Percentiles rank a stretch among this genome's conserved stretches.
Evolutionary conservation across 64 coral and sea anemone species (phyloP).

Genomic region (Trachythela sp.): DNA sequence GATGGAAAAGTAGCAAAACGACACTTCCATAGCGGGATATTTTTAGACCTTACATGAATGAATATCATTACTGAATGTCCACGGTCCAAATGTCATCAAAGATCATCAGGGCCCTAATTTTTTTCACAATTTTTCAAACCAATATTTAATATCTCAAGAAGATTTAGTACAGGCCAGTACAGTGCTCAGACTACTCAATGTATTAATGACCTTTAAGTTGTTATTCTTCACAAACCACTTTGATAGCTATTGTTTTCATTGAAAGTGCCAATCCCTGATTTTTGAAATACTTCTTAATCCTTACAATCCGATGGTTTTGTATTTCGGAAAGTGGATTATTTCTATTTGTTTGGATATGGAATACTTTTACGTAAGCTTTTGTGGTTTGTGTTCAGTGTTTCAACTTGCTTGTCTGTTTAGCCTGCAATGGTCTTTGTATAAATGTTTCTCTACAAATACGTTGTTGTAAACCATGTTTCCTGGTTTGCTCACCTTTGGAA

Average conservation of each 20-base stretch:
- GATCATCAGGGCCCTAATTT: no score
- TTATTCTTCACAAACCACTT: background rate
- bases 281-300: background rate
- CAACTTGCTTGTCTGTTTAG: background rate
- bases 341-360: background rate
- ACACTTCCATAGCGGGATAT: no score
- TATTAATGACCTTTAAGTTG: background rate
- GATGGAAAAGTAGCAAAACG: no score
- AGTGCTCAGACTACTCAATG: background rate
- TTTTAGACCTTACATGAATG: no score
- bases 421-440: background rate
- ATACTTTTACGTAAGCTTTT: background rate
- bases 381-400: background rate
- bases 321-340: background rate
- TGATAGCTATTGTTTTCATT: background rate
- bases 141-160: background rate
- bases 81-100: no score
- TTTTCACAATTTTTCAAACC: background rate
- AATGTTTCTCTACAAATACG: no score
- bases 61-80: no score
- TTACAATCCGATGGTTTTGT: background rate
- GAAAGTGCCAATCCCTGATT: background rate
- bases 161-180: no score
- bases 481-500: no score
- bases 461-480: no score